Conservation (phyloP, 2,888 invertebrate genomes). For the Ceratothoa steindachneri region DNA sequence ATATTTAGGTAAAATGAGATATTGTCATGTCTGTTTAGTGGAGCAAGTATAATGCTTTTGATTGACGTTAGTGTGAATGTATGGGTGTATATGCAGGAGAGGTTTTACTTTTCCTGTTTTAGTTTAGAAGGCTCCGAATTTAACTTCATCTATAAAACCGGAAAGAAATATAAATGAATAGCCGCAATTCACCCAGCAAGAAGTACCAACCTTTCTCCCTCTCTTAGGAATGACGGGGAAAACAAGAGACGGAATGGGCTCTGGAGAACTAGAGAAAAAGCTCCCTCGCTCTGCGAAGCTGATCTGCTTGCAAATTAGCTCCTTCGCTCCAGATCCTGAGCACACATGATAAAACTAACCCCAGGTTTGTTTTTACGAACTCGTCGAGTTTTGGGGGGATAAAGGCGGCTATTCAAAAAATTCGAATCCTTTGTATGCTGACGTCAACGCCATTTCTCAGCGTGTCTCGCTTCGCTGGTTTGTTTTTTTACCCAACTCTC, state of each 20-base stretch:
- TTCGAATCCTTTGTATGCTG: background rate
- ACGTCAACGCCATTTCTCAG: background rate
- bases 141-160: background rate
- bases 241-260: conserved; percentile 6
- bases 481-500: too few species aligned
- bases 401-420: background rate
- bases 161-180: background rate
- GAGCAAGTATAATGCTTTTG: too few species aligned
- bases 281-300: background rate
- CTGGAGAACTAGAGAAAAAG: background rate
- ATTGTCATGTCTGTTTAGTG: conserved; percentile 19
- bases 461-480: too few species aligned
- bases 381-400: background rate
- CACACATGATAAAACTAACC: background rate
- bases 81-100: background rate
- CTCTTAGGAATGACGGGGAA: background rate
- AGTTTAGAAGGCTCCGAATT: background rate
- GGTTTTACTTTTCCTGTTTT: background rate
- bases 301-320: background rate
- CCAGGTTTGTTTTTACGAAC: background rate
- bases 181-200: background rate
- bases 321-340: background rate
- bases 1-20: conserved; percentile 17
- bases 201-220: background rate
- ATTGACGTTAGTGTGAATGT: conserved; percentile 11